Conservation (phyloP, 1,140 invertebrate genomes). For the Caenorhabditis tropicalis region DNA sequence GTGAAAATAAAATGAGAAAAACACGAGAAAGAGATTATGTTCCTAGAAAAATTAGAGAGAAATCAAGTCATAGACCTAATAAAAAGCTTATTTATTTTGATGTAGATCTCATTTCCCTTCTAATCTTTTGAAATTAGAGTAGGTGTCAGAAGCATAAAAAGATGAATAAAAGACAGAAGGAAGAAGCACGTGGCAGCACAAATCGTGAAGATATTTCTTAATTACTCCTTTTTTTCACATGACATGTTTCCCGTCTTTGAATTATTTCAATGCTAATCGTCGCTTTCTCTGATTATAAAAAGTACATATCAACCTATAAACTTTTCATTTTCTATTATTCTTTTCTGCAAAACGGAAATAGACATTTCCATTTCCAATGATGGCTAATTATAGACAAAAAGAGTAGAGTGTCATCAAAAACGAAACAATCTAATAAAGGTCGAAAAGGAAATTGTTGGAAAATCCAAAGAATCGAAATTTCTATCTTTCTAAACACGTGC, state of each 20-base stretch:
- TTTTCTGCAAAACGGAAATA: background rate
- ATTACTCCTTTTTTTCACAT: background rate
- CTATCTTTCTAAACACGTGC: too few relatives aligned
- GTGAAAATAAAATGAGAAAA: background rate
- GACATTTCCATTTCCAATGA: background rate
- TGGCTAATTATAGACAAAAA: background rate
- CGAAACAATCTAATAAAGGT: background rate
- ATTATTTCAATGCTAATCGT: background rate
- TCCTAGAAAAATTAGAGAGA: background rate
- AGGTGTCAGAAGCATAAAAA: background rate
- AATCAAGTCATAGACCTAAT: background rate
- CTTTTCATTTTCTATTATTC: background rate
- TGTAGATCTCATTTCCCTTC: background rate
- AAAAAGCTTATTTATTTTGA: background rate
- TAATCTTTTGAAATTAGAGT: conserved; percentile 25
- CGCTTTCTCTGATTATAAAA: background rate
- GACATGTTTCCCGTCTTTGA: too few relatives aligned
- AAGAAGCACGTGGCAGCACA: background rate
- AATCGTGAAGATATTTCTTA: background rate
- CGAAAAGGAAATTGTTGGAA: background rate
- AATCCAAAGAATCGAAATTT: background rate
- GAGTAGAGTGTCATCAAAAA: background rate
- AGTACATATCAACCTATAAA: background rate
- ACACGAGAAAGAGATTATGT: background rate
- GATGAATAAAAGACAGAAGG: too few relatives aligned